Evolutionary conservation across 1,140 invertebrate species (phyloP).

Genomic region (Pentalonia nigronervosa): DNA sequence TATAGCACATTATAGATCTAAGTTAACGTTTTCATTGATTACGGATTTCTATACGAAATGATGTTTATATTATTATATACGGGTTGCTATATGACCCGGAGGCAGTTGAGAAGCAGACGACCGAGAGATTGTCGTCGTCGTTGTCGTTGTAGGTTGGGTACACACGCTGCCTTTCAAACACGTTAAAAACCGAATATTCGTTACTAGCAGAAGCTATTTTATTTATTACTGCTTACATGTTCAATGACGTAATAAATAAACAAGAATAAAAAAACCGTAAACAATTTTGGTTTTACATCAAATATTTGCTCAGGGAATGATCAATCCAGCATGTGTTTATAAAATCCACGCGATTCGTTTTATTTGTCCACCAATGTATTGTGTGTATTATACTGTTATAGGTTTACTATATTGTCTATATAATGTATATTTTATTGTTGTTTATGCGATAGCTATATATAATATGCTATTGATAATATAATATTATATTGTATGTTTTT

Average conservation of each 20-base stretch:
- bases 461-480: too few species aligned
- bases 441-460: too few species aligned
- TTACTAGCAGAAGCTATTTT: neutral
- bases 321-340: neutral
- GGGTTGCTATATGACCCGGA: neutral
- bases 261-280: neutral
- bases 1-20: neutral
- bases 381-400: too few species aligned
- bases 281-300: neutral
- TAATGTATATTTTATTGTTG: too few species aligned
- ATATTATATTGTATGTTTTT: too few species aligned
- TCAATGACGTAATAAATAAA: neutral
- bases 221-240: neutral
- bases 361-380: too few species aligned
- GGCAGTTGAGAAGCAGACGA: neutral
- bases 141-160: neutral
- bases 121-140: neutral
- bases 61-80: constrained; percentile 2
- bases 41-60: neutral
- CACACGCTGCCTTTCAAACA: neutral
- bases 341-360: too few species aligned
- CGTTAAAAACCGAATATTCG: neutral
- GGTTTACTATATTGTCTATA: too few species aligned
- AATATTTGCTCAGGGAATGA: neutral
- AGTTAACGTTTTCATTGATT: constrained; percentile 18